A percentile compares a stretch with the other conserved stretches of the same genome.
phyloP scores from a whole-genome alignment of 2,797 vertebrate species.

The Notoglanidium macrostoma region DNA sequence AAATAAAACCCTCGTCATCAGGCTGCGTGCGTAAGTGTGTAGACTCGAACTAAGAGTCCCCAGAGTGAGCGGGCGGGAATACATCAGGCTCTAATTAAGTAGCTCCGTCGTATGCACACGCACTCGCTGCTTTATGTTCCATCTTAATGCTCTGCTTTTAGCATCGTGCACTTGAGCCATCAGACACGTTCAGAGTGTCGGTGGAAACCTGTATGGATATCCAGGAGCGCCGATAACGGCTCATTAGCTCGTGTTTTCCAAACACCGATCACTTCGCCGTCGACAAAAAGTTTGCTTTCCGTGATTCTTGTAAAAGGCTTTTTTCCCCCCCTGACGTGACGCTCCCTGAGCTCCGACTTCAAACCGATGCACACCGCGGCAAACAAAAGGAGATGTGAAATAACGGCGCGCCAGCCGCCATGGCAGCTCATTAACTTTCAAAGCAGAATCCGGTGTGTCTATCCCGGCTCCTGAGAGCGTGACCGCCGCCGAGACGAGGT shows the following conservation, averaged over 20 bases:
- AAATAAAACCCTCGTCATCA: slow-evolving; percentile 39
- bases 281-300: background rate
- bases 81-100: slow-evolving; percentile 56
- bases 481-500: slow-evolving; percentile 19
- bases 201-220: background rate
- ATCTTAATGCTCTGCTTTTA: background rate
- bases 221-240: background rate
- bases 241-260: slow-evolving; percentile 9
- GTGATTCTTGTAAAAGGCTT: background rate
- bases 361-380: background rate
- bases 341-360: slow-evolving; percentile 4
- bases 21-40: slow-evolving; percentile 44
- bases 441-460: slow-evolving; percentile 54
- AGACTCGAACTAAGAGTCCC: slow-evolving; percentile 36
- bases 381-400: slow-evolving; percentile 34
- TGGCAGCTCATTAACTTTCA: slow-evolving; percentile 56
- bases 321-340: background rate
- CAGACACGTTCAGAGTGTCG: background rate
- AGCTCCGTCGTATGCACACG: slow-evolving; percentile 28
- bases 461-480: slow-evolving; percentile 16
- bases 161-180: background rate
- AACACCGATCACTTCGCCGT: background rate
- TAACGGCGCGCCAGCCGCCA: background rate
- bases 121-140: background rate
- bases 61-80: slow-evolving; percentile 46